These are phyloP conservation scores for Pantala flavescens DNA, from an alignment of 1,140 invertebrate species.

Conservation along the genomic window DNA sequence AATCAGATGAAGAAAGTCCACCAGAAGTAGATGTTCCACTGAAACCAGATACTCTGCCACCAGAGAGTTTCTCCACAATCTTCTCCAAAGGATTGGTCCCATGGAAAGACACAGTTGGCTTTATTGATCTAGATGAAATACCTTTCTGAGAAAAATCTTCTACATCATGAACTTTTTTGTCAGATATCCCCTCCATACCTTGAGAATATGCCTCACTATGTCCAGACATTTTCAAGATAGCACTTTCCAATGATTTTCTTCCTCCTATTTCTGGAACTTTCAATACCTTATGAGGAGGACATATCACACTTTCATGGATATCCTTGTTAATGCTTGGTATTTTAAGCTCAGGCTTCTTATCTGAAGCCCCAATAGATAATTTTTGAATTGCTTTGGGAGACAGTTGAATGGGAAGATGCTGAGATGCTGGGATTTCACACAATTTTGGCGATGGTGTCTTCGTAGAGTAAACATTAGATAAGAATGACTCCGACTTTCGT, in stretches of 20 bases:
- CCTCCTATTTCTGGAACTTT: neutral
- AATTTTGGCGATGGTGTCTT: neutral
- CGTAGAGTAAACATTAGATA: no score
- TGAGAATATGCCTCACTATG: neutral
- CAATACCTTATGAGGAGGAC: neutral
- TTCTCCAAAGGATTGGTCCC: neutral
- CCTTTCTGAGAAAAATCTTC: neutral
- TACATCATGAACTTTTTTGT: neutral
- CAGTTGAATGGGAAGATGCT: neutral
- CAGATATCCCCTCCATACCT: neutral
- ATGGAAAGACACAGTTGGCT: neutral
- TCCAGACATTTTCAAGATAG: neutral
- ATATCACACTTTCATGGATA: neutral
- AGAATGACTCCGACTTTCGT: no score
- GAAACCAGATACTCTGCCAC: neutral
- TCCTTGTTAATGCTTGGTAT: neutral
- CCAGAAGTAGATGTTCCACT: neutral
- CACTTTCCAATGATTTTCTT: neutral
- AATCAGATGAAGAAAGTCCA: neutral
- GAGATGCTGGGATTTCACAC: neutral
- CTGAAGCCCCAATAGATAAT: neutral
- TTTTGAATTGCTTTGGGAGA: neutral
- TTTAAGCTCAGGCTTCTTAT: neutral
- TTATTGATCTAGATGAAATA: neutral
- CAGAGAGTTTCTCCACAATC: neutral